These are phyloP conservation scores for Spinibarbus caldwelli DNA, from an alignment of 2,797 vertebrate genomes.

Conservation along the genomic window DNA sequence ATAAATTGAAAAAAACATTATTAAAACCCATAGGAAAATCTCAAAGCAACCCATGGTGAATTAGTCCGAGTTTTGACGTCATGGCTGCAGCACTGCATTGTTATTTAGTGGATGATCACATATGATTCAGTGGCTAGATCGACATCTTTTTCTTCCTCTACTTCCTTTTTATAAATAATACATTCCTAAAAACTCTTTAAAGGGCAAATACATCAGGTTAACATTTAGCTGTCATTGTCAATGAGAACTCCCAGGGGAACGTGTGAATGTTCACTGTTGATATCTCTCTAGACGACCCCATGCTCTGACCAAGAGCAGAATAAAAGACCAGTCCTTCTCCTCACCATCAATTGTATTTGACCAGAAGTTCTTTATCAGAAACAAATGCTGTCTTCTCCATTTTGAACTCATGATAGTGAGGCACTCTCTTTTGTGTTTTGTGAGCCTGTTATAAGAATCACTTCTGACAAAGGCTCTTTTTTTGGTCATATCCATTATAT, in stretches of 20 bases:
- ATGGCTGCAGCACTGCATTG: neutral
- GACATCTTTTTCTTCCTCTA: neutral
- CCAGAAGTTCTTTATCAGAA: constrained; percentile 55
- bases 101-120: neutral
- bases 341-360: constrained; percentile 40
- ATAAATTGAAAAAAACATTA: neutral
- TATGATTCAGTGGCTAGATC: neutral
- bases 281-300: constrained; percentile 51
- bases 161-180: neutral
- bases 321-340: constrained; percentile 47
- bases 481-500: neutral
- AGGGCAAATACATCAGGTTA: constrained; percentile 20
- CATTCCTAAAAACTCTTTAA: neutral
- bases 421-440: constrained; percentile 37
- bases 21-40: neutral
- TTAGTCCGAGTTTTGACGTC: neutral
- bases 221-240: constrained; percentile 55
- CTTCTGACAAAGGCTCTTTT: constrained; percentile 22
- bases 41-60: neutral
- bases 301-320: constrained; percentile 33
- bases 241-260: constrained; percentile 41
- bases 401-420: constrained; percentile 38
- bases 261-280: constrained; percentile 38
- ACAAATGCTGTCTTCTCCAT: constrained; percentile 28
- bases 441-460: constrained; percentile 32